A percentile compares a stretch with the other conserved stretches of the same genome.
Conservation (phyloP, 2,797 vertebrate genomes). For the Onychomys leucogaster region DNA sequence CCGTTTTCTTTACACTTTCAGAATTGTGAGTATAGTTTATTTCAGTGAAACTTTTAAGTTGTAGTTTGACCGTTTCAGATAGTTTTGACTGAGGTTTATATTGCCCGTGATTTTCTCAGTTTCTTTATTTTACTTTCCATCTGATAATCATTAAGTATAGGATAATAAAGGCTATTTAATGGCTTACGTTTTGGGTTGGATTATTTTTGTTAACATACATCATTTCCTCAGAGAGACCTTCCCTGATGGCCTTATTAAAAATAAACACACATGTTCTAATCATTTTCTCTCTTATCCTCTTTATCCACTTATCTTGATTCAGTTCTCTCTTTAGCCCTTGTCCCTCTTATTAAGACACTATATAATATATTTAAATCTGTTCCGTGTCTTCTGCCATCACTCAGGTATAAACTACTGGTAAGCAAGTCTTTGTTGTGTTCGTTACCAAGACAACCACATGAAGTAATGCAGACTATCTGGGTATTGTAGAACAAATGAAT, state of each 20-base stretch:
- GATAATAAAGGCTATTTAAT: background rate
- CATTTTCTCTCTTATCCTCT: background rate
- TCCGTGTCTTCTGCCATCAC: background rate
- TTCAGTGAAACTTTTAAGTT: background rate
- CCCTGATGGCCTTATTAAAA: background rate
- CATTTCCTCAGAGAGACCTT: background rate
- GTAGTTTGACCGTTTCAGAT: background rate
- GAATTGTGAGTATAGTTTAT: background rate
- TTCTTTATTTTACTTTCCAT: slow-evolving; percentile 8
- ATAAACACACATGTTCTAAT: background rate
- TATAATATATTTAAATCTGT: background rate
- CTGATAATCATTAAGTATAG: slow-evolving; percentile 8
- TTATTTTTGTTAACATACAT: background rate
- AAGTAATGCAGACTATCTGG: background rate
- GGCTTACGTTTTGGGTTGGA: background rate
- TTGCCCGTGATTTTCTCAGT: background rate
- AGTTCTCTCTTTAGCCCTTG: background rate
- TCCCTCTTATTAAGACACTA: background rate
- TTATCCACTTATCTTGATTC: background rate
- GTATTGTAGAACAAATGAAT: background rate
- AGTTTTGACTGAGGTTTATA: slow-evolving; percentile 4
- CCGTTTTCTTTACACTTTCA: slow-evolving; percentile 36
- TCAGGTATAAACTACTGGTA: background rate
- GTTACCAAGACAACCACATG: background rate
- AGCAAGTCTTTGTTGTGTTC: background rate